Evolutionary conservation across 2,113 vertebrate genomes (phyloP).

Genomic region (Syrrhaptes paradoxus): DNA sequence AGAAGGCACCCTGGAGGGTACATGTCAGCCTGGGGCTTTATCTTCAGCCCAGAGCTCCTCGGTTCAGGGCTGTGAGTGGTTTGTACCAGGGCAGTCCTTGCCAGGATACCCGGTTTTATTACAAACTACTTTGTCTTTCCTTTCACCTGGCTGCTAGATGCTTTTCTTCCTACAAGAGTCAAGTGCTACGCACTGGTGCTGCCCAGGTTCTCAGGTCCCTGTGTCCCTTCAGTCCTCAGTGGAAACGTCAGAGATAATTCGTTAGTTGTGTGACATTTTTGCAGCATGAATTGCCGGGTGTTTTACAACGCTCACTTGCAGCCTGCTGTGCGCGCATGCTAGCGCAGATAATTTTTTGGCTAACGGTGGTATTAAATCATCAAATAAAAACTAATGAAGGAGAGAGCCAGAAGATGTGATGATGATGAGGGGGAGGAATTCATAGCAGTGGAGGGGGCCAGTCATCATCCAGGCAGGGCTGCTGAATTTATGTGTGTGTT

Average conservation of each 20-base stretch:
- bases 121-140: not conserved
- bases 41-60: not conserved
- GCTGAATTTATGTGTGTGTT: not conserved
- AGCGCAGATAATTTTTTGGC: not conserved
- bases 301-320: not conserved
- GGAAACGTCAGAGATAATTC: not conserved
- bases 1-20: not conserved
- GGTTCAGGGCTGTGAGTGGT: not conserved
- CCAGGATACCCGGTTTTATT: not conserved
- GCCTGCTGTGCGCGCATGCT: not conserved
- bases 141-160: fast-evolving
- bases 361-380: constrained; percentile 2
- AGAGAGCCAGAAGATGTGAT: constrained; percentile 31
- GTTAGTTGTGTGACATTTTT: not conserved
- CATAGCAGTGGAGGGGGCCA: not conserved
- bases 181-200: fast-evolving
- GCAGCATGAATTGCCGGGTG: not conserved
- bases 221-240: not conserved
- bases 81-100: not conserved
- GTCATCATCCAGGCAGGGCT: not conserved
- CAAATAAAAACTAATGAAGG: constrained; percentile 56
- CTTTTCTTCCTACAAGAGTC: not conserved
- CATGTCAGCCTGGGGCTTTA: not conserved
- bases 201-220: not conserved
- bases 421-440: constrained; percentile 44